These are phyloP conservation scores for Sebastes wilsoni DNA, from an alignment of 2,797 vertebrate genomes.

Conservation along the genomic window DNA sequence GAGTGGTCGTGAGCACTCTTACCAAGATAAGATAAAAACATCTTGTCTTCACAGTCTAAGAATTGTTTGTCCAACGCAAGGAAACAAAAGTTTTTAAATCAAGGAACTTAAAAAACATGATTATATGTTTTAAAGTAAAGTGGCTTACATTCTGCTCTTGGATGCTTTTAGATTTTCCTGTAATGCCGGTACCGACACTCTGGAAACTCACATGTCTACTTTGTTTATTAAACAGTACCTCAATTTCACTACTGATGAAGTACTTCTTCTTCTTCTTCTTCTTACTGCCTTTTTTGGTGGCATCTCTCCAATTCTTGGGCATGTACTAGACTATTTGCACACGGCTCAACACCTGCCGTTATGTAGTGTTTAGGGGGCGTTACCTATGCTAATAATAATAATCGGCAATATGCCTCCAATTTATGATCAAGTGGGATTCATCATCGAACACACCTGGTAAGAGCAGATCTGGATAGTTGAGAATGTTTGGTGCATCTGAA, in stretches of 20 bases:
- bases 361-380: fast-evolving
- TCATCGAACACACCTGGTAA: not conserved
- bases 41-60: not conserved
- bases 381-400: not conserved
- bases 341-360: no score
- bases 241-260: no score
- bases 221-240: no score
- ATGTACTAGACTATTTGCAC: no score
- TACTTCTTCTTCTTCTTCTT: not conserved
- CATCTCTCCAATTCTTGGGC: no score
- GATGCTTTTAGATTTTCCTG: not conserved
- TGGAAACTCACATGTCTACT: no score
- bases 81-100: not conserved
- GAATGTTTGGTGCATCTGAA: not conserved
- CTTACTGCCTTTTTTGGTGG: not conserved
- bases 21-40: not conserved
- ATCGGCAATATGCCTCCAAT: not conserved
- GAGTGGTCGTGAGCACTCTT: not conserved
- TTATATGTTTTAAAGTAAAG: not conserved
- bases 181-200: not conserved
- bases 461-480: not conserved
- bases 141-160: not conserved
- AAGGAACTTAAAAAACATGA: not conserved
- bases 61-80: not conserved
- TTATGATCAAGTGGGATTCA: not conserved